Evolutionary conservation across 2,888 invertebrate genomes (phyloP), one percentile per base, ranked within the genome.

Genomic region (Xestoiulus laeticollis): DNA sequence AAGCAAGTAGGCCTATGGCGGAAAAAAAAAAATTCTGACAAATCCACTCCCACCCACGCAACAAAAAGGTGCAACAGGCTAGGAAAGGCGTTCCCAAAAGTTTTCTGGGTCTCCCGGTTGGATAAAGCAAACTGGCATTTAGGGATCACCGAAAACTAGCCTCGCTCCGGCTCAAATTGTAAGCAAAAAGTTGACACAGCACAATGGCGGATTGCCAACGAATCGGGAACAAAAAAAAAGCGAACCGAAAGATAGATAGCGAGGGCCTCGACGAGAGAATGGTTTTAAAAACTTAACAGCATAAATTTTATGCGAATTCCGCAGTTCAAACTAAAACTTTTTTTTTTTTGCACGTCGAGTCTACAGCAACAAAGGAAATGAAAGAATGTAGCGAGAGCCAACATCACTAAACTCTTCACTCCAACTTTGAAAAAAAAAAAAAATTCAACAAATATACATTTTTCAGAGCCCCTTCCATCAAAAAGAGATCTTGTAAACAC

Each of bases 301-400:
- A 44, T 33, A 85, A 85, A 85, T 85, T 85, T 85, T 85, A 85
- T 85, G 85, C 85, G 85, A 85, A 85, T 85, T 85, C 85, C 85
- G 85, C 44, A 38, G 38, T 85, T 85, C 85, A 85, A n/a, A 44
- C 85, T 38, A 38, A 85, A 85, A 19, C n/a, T 85, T 85, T 44
- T 84, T 85, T 33, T 33, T 85, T 3, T 22, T 43, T 85, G 26
- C 85, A 85, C 22, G 38, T 44, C 38, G n/a, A n/a, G 38, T 38
- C 38, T 38, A 85, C 19, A 33, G 44, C 26, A 85, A 85, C 85
- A 85, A 85, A 85, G 43, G 85, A 85, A 85, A 85, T 44, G 38
- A 44, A 85, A 85, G 85, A 85, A 85, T 85, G 85, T 85, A 85
- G 44, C 43, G 84, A 43, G 19, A 84, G n/a, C 26, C 68, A 68